Evolutionary conservation across 2,888 invertebrate genomes (phyloP), one percentile per base, ranked within the genome.

Genomic region (Drosophila maculinotata): DNA sequence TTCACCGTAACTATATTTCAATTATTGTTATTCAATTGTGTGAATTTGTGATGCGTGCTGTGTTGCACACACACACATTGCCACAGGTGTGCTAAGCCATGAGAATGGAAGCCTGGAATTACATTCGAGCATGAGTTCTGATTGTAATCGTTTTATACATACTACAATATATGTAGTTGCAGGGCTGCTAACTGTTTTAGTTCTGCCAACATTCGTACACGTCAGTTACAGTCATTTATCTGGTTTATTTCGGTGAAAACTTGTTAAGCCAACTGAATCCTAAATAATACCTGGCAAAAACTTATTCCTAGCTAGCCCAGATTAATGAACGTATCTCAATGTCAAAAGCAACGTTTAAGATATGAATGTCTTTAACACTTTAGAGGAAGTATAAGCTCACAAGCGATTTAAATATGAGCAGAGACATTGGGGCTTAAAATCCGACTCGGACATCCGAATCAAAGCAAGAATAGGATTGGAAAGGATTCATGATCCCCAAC

Each of bases 21-120:
- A 75, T 80, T 69, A 80, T 72, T 69, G 62, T 52, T 68, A 77
- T 80, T 67, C 57, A 70, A 83, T 83, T 78, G 62, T 67, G 71
- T 69, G 38, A 77, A 77, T 76, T 71, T 69, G 75, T 69, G 58
- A 59, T 59, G 64, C 79, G 51, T 69, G 74, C 47, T 35, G 20
- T 20, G 20, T 2, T 4, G 4, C 20, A 20, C 49, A 65, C 44
- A 64, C 57, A 60, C 35, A 44, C 44, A 49, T 23, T 20, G 25
- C 9, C 9, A 36, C 45, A 45, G 30, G 52, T 63, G 33, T 35
- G 35, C 15, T 20, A 28, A 2, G 28, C 49, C 7, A 7, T 26
- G 14, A 39, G 49, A 25, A 20, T 4, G 33, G 35, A 20, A 31
- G 14, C n/a, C 33, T 30, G 5, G 17, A 20, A 57, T 64, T 58